phyloP scores from a whole-genome alignment of 37 sponge, comb jelly and placozoan genomes.

The Diacarnus erythraeanus region DNA sequence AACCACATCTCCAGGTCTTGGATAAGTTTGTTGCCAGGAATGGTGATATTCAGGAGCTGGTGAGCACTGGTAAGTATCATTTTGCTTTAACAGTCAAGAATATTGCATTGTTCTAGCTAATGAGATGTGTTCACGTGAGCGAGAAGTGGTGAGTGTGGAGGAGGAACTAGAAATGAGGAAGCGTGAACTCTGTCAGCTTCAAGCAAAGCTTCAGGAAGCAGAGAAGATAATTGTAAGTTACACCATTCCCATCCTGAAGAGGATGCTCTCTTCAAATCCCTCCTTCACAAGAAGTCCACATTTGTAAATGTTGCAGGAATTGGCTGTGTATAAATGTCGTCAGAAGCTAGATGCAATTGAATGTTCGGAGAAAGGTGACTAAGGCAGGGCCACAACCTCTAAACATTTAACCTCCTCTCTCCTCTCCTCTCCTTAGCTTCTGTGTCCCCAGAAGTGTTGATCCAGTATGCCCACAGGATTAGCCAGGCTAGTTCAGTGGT shows the following conservation, averaged over 20 bases:
- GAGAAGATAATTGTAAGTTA: conserved; percentile 71
- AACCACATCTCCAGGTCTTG: conserved; percentile 36
- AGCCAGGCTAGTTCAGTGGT: conserved; percentile 70
- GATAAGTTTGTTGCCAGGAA: conserved; percentile 47
- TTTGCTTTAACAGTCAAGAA: neutral
- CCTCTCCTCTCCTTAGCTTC: neutral
- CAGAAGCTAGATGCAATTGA: conserved; percentile 67
- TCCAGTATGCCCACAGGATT: conserved; percentile 76
- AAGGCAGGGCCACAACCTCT: neutral
- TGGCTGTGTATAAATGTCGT: conserved; percentile 59
- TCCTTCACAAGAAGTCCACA: neutral
- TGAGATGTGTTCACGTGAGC: conserved; percentile 43
- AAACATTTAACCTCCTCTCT: neutral
- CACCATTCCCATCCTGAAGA: neutral
- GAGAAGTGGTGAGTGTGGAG: conserved; percentile 45
- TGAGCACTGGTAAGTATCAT: conserved; percentile 37
- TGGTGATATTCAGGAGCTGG: conserved; percentile 43
- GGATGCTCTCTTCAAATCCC: neutral
- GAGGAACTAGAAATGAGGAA: conserved; percentile 42
- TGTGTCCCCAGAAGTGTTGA: conserved; percentile 65
- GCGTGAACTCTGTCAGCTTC: conserved; percentile 47
- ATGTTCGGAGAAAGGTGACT: conserved; percentile 50
- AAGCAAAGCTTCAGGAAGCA: conserved; percentile 73
- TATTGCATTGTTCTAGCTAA: conserved; percentile 41
- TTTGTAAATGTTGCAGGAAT: conserved; percentile 37